Evolutionary conservation across 2,797 vertebrate genomes (phyloP).

Genomic region (Carapus acus): DNA sequence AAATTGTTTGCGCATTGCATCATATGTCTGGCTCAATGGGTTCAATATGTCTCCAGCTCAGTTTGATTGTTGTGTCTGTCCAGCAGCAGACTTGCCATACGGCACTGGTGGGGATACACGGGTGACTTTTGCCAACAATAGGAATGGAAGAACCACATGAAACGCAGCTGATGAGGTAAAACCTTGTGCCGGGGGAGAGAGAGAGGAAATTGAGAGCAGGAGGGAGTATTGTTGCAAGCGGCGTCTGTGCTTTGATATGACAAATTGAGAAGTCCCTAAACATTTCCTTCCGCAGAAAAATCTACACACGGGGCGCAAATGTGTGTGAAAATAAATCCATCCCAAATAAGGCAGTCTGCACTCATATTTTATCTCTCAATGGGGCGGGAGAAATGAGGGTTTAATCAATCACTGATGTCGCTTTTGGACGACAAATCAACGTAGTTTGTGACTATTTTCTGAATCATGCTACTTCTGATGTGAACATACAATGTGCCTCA

Average conservation of each 20-base stretch:
- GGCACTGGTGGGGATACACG: constrained; percentile 39
- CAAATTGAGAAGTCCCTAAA: constrained; percentile 70
- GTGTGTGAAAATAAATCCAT: constrained; percentile 31
- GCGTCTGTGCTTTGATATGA: constrained; percentile 69
- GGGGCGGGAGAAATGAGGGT: constrained; percentile 22
- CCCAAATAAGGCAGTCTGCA: constrained; percentile 15
- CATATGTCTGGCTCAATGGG: constrained; percentile 71
- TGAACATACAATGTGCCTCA: constrained; percentile 7
- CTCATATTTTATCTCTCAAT: constrained; percentile 35
- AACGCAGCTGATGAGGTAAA: constrained; percentile 67
- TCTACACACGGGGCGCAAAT: constrained; percentile 33
- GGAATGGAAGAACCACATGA: constrained; percentile 72
- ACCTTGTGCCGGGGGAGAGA: constrained; percentile 56
- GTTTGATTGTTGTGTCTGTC: constrained; percentile 73
- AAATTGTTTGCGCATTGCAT: constrained; percentile 73
- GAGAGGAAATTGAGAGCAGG: constrained; percentile 70
- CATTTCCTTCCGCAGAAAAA: constrained; percentile 61
- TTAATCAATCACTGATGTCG: constrained; percentile 23
- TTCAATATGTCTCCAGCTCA: constrained; percentile 71
- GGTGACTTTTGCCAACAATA: constrained; percentile 58
- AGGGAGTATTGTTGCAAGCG: constrained; percentile 58
- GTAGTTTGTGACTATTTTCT: constrained; percentile 25
- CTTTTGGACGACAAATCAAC: constrained; percentile 12
- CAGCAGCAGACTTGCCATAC: constrained; percentile 47
- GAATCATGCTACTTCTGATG: constrained; percentile 4